Percentiles rank a stretch among this genome's conserved stretches.
phyloP scores from a whole-genome alignment of 2,888 invertebrate genomes.

The Sphaerophoria rueppellii region DNA sequence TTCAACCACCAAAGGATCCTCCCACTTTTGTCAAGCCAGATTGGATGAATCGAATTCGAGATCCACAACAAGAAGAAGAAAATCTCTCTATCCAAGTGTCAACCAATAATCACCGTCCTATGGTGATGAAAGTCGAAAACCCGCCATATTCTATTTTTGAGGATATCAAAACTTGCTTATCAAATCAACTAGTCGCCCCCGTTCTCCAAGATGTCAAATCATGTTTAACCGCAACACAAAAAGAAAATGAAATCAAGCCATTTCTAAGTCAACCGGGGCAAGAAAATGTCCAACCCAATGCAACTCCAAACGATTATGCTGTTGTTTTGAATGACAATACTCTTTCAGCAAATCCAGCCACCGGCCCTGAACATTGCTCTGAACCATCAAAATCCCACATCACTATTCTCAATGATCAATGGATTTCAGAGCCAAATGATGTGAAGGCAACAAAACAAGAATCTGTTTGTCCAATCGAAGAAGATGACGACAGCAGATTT shows the following conservation, averaged over 20 bases:
- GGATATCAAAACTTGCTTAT: conserved; percentile 19
- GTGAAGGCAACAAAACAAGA: background rate
- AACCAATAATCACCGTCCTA: background rate
- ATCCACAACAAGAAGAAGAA: background rate
- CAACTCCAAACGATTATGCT: background rate
- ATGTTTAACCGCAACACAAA: background rate
- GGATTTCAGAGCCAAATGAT: conserved; percentile 7
- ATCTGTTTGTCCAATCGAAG: no score
- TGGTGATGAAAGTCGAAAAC: conserved; percentile 34
- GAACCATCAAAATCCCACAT: background rate
- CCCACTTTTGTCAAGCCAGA: background rate
- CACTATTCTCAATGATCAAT: conserved; percentile 14
- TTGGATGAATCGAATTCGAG: background rate
- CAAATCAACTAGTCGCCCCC: conserved; percentile 8
- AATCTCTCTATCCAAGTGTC: background rate
- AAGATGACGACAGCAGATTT: background rate
- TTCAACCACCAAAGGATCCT: background rate
- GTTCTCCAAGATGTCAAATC: conserved; percentile 5
- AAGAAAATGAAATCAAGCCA: background rate
- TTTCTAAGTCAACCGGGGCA: background rate
- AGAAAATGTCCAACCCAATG: no score
- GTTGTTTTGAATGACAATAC: background rate
- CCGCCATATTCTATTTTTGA: conserved; percentile 19
- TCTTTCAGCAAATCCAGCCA: background rate
- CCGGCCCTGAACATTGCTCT: background rate